phyloP scores from a whole-genome alignment of 1,140 invertebrate genomes.

The Tribolium madens region DNA sequence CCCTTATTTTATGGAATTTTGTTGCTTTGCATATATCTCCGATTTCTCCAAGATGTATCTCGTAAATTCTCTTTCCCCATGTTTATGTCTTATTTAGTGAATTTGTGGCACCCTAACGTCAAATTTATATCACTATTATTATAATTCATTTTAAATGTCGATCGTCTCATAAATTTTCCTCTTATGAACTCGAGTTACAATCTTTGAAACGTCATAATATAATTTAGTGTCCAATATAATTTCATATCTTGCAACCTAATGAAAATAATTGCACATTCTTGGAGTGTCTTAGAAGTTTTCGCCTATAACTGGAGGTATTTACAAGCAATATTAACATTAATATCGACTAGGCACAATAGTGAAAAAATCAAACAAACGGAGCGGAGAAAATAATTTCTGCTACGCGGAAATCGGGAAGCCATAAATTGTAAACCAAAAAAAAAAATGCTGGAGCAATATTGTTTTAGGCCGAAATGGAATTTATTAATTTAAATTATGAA shows the following conservation, averaged over 20 bases:
- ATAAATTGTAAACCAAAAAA: not conserved
- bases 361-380: not conserved
- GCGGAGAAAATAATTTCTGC: not conserved
- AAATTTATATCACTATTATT: slow-evolving; percentile 9
- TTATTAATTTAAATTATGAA: too few species aligned
- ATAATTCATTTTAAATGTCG: not conserved
- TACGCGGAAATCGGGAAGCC: not conserved
- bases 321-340: not conserved
- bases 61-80: slow-evolving; percentile 12
- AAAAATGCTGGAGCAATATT: not conserved
- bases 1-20: not conserved
- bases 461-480: not conserved
- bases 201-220: not conserved
- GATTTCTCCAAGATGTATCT: slow-evolving; percentile 4
- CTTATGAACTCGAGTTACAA: not conserved
- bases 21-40: slow-evolving; percentile 14
- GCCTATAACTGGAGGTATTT: not conserved
- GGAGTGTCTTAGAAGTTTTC: not conserved
- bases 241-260: slow-evolving; percentile 9
- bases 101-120: slow-evolving; percentile 15
- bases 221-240: slow-evolving; percentile 9
- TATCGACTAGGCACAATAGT: not conserved
- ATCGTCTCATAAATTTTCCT: not conserved
- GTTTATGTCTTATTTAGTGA: slow-evolving; percentile 24
- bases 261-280: slow-evolving; percentile 41